Base-by-base conservation (phyloP, 2,888 invertebrate genomes). In the Chaitophorus viminalis region DNA sequence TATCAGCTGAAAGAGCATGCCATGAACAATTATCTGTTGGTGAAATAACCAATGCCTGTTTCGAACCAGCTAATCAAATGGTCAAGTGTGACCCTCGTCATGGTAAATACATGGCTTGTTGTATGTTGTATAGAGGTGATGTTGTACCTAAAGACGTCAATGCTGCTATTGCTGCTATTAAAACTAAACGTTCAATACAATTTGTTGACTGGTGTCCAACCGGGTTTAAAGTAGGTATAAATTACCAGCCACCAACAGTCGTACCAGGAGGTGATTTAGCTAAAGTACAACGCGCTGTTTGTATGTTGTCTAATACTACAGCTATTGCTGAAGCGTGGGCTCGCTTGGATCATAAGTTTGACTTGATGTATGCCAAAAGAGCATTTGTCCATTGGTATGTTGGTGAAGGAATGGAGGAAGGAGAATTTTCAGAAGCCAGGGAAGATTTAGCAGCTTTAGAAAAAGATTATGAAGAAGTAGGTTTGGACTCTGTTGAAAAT, bases 311-410 rank as follows among this genome's bases (percentile, higher is more conserved):
- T 91, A 98, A 98, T 93, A 98, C 98, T 90, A 98, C 98, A 17
- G 97, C 98, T 90, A 98, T 98, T 92, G 98, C 97, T 31, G 98
- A 98, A 92, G 98, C 98, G 70, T 98, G 98, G 98, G 97, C 97
- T 36, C 95, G 98, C 91, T 94, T 98, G 89, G 98, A 98, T 93
- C 97, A 97, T 92, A 98, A 98, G 93, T 97, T 98, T 92, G 98
- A 98, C 92, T 94, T 98, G 89, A 98, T 98, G 97, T 98, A 97
- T 92, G 97, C 98, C 92, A 98, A 98, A 94, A 94, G 98, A 90
- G 98, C 98, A 88, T 98, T 98, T 93, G 98, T 98, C 89, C 98
- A 98, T 92, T 98, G 98, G 98, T 96, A 96, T 92, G 96, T 96
- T 89, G 95, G 96, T 90, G 96, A 96, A 92, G 96, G 96, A 82